Evolutionary conservation across 2,113 vertebrate species (phyloP).

Genomic region (Recurvirostra avosetta): DNA sequence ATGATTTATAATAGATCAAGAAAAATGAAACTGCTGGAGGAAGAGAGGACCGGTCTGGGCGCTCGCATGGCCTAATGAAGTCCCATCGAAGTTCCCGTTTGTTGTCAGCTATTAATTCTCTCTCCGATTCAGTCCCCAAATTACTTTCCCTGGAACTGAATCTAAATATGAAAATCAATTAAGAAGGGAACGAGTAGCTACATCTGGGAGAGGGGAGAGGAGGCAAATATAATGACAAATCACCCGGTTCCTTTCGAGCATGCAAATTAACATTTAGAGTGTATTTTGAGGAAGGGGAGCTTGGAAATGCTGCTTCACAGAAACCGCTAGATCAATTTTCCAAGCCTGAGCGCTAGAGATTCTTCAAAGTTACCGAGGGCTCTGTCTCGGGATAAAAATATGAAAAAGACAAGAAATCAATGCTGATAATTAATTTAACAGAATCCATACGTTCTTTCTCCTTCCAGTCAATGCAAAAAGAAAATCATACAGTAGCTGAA

Average conservation of each 20-base stretch:
- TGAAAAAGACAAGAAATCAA: constrained; percentile 49
- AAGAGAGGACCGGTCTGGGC: neutral
- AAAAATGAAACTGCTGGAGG: neutral
- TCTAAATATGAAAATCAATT: constrained; percentile 49
- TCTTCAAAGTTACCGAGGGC: constrained; percentile 5
- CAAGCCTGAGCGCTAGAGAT: neutral
- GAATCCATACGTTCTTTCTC: neutral
- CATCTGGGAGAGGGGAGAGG: neutral
- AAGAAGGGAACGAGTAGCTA: neutral
- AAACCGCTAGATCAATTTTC: constrained; percentile 37
- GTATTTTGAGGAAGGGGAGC: neutral
- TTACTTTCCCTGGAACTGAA: constrained; percentile 19
- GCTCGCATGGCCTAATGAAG: neutral
- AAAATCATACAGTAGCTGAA: constrained; percentile 1
- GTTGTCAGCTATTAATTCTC: constrained; percentile 16
- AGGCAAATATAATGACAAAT: neutral
- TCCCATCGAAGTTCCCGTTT: neutral
- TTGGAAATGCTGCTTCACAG: neutral
- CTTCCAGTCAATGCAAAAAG: neutral
- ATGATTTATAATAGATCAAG: neutral
- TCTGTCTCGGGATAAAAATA: constrained; percentile 44
- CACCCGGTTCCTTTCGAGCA: neutral
- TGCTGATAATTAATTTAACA: constrained; percentile 55
- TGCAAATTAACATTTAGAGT: neutral
- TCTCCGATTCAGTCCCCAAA: neutral